Conservation (phyloP, 2,888 invertebrate genomes). For the Dioctria rufipes region DNA sequence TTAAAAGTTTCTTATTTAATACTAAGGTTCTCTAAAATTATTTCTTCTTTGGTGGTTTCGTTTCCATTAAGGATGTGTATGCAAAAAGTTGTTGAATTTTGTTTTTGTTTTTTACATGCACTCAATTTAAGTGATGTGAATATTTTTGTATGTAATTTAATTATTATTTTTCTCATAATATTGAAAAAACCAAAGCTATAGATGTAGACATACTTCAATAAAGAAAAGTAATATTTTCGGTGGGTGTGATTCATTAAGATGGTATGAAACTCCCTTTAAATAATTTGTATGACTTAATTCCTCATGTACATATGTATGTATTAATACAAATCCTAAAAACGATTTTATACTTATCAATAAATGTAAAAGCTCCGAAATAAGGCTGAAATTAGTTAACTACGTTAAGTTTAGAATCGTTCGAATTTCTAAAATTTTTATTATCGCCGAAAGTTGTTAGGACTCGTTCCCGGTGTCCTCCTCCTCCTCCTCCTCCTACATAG, state of each 20-base stretch:
- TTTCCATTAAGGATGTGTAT: neutral
- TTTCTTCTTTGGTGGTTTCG: conserved; percentile 10
- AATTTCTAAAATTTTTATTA: conserved; percentile 11
- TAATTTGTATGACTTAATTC: conserved; percentile 9
- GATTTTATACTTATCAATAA: conserved; percentile 29
- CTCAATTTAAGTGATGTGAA: too few relatives aligned
- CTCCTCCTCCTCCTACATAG: conserved; percentile 63
- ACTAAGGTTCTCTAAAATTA: neutral
- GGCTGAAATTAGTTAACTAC: conserved; percentile 52
- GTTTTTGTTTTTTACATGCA: too few relatives aligned
- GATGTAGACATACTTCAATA: too few relatives aligned
- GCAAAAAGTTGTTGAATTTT: too few relatives aligned
- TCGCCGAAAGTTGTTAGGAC: conserved; percentile 65
- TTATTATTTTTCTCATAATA: too few relatives aligned
- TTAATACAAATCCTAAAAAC: conserved; percentile 22
- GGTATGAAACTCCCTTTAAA: conserved; percentile 2
- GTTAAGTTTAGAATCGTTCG: conserved; percentile 35
- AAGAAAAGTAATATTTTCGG: neutral
- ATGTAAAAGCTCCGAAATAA: conserved; percentile 52
- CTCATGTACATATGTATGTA: neutral
- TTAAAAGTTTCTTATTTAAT: neutral
- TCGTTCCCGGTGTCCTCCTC: conserved; percentile 67
- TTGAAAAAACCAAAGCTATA: too few relatives aligned
- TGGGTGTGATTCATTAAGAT: neutral
- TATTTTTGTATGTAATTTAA: too few relatives aligned